A percentile compares a stretch with the other conserved stretches of the same genome.
phyloP scores from a whole-genome alignment of 2,113 vertebrate genomes.

The Probosciger aterrimus region DNA sequence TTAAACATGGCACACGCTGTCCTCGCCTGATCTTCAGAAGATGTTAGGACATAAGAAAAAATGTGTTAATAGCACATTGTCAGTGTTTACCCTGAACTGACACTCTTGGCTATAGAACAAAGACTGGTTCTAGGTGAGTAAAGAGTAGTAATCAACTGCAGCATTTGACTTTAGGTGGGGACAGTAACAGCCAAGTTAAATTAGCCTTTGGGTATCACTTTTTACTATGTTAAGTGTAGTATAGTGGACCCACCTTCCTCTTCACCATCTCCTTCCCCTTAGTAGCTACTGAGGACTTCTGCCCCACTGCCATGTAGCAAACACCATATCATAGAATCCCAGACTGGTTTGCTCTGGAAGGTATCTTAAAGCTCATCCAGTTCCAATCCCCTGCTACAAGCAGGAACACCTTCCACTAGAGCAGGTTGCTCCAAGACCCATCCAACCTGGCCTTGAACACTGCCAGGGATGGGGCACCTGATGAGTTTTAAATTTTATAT shows the following conservation, averaged over 20 bases:
- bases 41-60: background rate
- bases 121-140: background rate
- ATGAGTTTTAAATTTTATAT: background rate
- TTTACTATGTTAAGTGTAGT: background rate
- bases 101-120: background rate
- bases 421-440: background rate
- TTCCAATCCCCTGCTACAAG: background rate
- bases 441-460: background rate
- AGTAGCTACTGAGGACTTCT: background rate
- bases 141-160: background rate
- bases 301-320: background rate
- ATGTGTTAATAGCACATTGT: background rate
- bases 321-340: background rate
- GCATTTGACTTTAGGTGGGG: background rate
- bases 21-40: background rate
- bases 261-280: background rate
- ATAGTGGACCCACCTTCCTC: background rate
- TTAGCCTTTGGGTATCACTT: background rate
- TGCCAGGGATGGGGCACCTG: background rate
- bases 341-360: background rate
- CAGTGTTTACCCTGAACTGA: background rate
- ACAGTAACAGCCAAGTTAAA: background rate
- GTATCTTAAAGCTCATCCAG: background rate
- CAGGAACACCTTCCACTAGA: background rate
- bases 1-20: accelerated